These are phyloP conservation scores for Sturnus vulgaris DNA, from an alignment of 2,113 vertebrate genomes.

Conservation along the genomic window DNA sequence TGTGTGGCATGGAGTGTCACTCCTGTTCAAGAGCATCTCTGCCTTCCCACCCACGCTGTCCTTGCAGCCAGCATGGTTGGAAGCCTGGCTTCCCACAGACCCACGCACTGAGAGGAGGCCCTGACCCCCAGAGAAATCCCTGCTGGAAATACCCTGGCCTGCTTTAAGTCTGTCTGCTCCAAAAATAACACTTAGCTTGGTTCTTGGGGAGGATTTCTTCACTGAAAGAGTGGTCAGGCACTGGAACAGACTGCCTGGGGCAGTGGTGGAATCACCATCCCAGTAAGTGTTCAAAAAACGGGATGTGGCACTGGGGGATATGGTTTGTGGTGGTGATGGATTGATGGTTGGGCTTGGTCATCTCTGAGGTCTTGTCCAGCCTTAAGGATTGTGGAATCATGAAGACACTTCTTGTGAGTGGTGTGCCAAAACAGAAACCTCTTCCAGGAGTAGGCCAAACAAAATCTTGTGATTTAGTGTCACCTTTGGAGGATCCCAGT, in stretches of 20 bases:
- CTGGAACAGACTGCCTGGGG: neutral
- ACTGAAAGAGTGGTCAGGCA: neutral
- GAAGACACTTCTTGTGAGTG: neutral
- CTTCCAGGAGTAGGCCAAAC: neutral
- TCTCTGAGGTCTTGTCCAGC: neutral
- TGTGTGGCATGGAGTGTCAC: neutral
- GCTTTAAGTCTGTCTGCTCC: neutral
- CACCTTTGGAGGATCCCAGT: neutral
- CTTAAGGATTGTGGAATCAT: accelerated
- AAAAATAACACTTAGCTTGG: neutral
- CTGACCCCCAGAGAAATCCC: neutral
- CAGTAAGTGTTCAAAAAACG: accelerated
- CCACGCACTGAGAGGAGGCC: neutral
- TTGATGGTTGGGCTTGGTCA: neutral
- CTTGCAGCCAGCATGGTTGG: neutral
- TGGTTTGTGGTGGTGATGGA: neutral
- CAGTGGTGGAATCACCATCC: neutral
- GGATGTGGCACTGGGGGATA: neutral
- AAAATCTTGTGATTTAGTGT: neutral
- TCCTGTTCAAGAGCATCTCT: neutral
- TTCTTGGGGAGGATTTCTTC: neutral
- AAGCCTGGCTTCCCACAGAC: neutral
- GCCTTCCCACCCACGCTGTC: neutral
- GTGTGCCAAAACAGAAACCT: neutral
- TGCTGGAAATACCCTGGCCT: neutral